Base-by-base conservation (phyloP, 2,888 invertebrate genomes). In the Phengaris arion region DNA sequence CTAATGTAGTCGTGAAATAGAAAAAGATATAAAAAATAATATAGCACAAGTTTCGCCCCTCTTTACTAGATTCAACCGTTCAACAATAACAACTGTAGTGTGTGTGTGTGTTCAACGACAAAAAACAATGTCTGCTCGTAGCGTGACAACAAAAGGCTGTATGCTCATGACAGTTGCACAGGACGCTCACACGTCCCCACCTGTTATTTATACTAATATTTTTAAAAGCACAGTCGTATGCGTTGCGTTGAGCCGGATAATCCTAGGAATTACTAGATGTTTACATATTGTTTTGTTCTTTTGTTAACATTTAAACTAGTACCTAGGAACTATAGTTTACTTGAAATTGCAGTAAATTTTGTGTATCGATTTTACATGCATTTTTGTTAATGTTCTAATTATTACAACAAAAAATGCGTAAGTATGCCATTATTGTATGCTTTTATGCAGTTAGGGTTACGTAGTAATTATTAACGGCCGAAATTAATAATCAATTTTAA, bases 111-210 rank as follows among this genome's bases (percentile, higher is more conserved):
- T 64, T 22, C 6, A 64, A 64, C 64, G 35, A 64, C 64, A 64
- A 45, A 64, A 45, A 64, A 64, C 64, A 64, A 64, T 64, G 35
- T 45, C 35, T 12, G 12, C 64, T 45, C 64, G 7, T 45, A 35
- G 35, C 64, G 64, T 64, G 64, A 35, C 64, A 45, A 64, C 13
- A 64, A 64, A 64, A 45, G 64, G 64, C 64, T 64, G 64, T 64
- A 45, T 64, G 35, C 64, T 12, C 64, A 64, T 64, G 64, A 64
- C 35, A 64, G 64, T 13, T 45, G 64, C 64, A 64, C 64, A 35
- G 45, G 35, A 35, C 64, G 64, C 6, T 13, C 45, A 9, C 6
- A 64, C 59, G 22, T 35, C 64, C 64, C 35, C 64, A 35, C 64
- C 35, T 64, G 64, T 35, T 64, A 64, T 35, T 64, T 10, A 59